Base-by-base conservation (phyloP, 2,888 invertebrate genomes). In the Caradrina clavipalpis region DNA sequence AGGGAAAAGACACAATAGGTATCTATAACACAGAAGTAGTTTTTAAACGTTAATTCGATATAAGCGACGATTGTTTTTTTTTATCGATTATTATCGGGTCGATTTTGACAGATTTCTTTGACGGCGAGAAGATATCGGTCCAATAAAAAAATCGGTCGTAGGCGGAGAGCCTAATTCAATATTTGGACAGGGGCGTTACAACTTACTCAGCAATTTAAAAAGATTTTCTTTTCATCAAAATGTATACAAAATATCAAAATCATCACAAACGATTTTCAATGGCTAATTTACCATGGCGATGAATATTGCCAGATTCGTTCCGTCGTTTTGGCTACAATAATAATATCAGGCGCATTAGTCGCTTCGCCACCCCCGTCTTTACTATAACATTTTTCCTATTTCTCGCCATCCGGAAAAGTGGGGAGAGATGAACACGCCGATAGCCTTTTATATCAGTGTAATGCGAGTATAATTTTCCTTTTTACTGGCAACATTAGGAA, bases 301-400 rank as follows among this genome's bases (percentile, higher is more conserved):
- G 80, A 88, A 87, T 86, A 86, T 85, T 86, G 84, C 74, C 78
- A 78, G 87, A 91, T 91, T 90, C 86, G 86, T 91, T 89, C 89
- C 90, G 88, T 87, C 90, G 84, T 90, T 92, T 93, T 89, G 86
- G 86, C 88, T 88, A 87, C 90, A 88, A 90, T 91, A 91, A 93
- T 91, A 92, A 89, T 88, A 91, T 90, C 85, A 87, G 84, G 85
- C 86, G 87, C 90, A 92, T 94, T 92, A 93, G 84, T 80, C 91
- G 90, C 86, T 83, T 88, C 88, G 84, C 87, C 91, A 87, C 92
- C 93, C 93, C 85, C 89, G 85, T 81, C 86, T 86, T 87, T 87
- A 81, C 81, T 79, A n/a, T n/a, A 83, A 84, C 82, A 82, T 87
- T 88, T 87, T 86, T 83, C 86, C 80, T 80, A 73, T 79, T 86